phyloP scores from a whole-genome alignment of 2,888 invertebrate species.

The Drosophila peninsularis region DNA sequence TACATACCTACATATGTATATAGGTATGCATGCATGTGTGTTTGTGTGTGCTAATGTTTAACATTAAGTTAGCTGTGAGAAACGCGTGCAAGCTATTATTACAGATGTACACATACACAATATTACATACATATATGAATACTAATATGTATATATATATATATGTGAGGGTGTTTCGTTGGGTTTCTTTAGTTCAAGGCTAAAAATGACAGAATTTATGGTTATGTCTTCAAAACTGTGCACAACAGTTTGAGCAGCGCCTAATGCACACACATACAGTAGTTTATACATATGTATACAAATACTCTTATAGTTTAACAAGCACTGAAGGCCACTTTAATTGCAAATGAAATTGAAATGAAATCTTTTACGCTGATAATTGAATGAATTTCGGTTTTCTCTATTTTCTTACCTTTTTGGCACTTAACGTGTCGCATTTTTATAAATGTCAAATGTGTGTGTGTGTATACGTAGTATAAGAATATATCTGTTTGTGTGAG shows the following conservation, averaged over 20 bases:
- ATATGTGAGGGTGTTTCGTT: constrained; percentile 2
- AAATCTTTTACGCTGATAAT: constrained; percentile 51
- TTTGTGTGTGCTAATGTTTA: constrained; percentile 16
- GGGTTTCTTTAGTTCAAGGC: constrained; percentile 42
- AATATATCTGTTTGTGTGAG: constrained; percentile 20
- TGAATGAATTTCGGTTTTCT: constrained; percentile 59
- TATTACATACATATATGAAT: constrained; percentile 2
- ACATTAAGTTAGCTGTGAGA: constrained; percentile 35
- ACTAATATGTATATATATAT: background rate
- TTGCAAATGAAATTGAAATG: constrained; percentile 69
- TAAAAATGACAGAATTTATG: constrained; percentile 15
- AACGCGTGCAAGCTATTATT: constrained; percentile 46
- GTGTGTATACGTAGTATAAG: constrained; percentile 11
- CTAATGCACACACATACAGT: constrained; percentile 1
- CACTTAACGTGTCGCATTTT: constrained; percentile 52
- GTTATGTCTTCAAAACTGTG: constrained; percentile 12
- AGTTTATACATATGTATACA: background rate
- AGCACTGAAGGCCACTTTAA: constrained; percentile 28
- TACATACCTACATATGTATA: constrained; percentile 1
- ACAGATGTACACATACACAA: constrained; percentile 30
- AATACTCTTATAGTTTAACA: constrained; percentile 6
- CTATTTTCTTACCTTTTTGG: constrained; percentile 46
- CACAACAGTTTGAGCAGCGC: constrained; percentile 2
- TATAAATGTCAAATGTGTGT: constrained; percentile 46
- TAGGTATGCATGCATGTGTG: constrained; percentile 15